A percentile compares a stretch with the other conserved stretches of the same genome.
Evolutionary conservation across 2,888 invertebrate genomes (phyloP).

Genomic region (Camponotus fellah): DNA sequence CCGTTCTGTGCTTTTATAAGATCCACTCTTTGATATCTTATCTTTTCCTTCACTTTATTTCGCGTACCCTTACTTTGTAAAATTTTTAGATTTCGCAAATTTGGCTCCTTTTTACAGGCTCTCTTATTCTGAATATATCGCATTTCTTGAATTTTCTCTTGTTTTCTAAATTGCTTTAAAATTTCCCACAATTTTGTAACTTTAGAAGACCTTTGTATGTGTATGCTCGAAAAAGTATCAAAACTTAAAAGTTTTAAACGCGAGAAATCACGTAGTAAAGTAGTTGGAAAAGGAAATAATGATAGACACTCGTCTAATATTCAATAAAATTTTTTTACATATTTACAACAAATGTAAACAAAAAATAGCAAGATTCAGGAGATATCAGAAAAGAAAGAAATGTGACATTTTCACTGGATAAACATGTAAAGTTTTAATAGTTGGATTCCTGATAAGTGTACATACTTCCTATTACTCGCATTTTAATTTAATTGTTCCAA

Average conservation of each 20-base stretch:
- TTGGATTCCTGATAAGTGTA: background rate
- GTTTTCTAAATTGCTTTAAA: constrained; percentile 38
- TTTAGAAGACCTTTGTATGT: background rate
- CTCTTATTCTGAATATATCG: background rate
- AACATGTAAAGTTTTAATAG: constrained; percentile 10
- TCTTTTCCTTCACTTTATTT: constrained; percentile 15
- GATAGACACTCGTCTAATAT: constrained; percentile 64
- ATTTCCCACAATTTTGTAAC: constrained; percentile 31
- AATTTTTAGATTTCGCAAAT: constrained; percentile 48
- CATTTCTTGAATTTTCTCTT: constrained; percentile 18
- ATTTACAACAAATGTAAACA: constrained; percentile 57
- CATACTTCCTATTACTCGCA: background rate
- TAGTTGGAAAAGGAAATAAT: constrained; percentile 22
- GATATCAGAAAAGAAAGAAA: constrained; percentile 21
- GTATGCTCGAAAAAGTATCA: constrained; percentile 1
- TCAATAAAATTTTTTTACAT: constrained; percentile 58
- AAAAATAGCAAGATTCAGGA: constrained; percentile 15
- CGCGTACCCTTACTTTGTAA: constrained; percentile 18
- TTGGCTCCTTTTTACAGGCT: background rate
- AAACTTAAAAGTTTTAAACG: constrained; percentile 20
- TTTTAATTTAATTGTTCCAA: background rate
- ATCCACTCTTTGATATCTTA: constrained; percentile 47
- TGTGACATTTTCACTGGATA: constrained; percentile 7
- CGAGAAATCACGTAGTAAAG: background rate
- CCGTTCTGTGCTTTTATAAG: constrained; percentile 26